Conservation (phyloP, 2,113 vertebrate genomes). For the Uria aalge region DNA sequence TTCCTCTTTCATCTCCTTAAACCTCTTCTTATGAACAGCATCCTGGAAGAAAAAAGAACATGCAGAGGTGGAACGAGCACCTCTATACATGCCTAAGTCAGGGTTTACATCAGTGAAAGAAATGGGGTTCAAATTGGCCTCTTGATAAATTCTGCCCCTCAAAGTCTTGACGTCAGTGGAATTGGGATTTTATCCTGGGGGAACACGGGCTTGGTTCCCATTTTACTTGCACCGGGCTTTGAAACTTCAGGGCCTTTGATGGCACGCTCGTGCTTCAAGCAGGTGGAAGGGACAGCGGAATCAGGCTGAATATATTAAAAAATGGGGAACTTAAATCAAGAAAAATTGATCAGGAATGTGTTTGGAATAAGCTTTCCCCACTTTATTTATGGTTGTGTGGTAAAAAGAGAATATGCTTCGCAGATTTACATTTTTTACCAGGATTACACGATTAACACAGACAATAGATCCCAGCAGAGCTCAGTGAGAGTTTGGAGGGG, state of each 20-base stretch:
- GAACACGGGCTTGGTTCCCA: background rate
- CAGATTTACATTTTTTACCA: background rate
- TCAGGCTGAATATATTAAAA: background rate
- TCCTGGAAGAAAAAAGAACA: background rate
- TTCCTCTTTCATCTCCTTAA: constrained; percentile 2
- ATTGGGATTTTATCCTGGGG: background rate
- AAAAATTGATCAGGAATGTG: background rate
- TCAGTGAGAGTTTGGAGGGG: background rate
- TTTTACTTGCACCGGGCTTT: background rate
- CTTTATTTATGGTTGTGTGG: background rate
- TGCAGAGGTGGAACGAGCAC: background rate
- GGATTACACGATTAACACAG: background rate
- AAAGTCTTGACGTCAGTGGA: background rate
- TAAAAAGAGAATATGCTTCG: background rate
- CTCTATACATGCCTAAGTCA: background rate
- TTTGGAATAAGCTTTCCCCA: background rate
- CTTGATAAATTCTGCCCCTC: background rate
- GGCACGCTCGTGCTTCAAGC: background rate
- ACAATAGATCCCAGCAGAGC: background rate
- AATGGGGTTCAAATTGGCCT: background rate
- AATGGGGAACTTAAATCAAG: background rate
- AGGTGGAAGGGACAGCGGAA: background rate
- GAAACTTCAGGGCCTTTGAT: background rate
- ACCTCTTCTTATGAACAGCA: background rate
- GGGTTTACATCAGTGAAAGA: background rate